These are phyloP conservation scores for Pentamera pediparva DNA, from an alignment of 53 echinoderm and acorn worm genomes.

Conservation along the genomic window DNA sequence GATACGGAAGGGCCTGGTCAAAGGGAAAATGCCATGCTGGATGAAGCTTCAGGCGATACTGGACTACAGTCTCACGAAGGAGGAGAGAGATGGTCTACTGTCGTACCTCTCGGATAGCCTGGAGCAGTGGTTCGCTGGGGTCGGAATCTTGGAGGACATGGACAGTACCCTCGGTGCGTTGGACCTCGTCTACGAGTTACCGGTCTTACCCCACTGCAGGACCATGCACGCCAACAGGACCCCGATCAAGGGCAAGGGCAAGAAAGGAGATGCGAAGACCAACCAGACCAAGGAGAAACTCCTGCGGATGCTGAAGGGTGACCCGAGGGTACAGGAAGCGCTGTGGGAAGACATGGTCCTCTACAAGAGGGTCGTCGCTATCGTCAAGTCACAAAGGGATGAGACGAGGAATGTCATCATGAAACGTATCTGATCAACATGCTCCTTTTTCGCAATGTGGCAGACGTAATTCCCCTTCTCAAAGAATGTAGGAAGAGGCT, in stretches of 20 bases:
- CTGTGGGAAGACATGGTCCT: background rate
- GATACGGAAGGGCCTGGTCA: constrained; percentile 16
- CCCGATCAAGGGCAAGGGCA: constrained; percentile 5
- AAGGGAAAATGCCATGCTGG: constrained; percentile 56
- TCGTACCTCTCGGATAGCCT: constrained; percentile 43
- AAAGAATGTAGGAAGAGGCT: no score
- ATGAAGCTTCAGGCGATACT: constrained; percentile 63
- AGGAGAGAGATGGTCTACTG: constrained; percentile 24
- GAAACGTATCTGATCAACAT: no score
- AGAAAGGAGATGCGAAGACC: background rate
- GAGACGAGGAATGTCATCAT: background rate
- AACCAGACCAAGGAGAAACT: constrained; percentile 1
- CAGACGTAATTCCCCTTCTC: no score
- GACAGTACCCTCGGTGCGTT: constrained; percentile 49
- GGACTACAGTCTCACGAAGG: constrained; percentile 22
- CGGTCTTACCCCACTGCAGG: constrained; percentile 35
- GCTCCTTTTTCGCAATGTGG: no score
- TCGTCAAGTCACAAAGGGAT: constrained; percentile 9
- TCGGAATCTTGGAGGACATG: constrained; percentile 58
- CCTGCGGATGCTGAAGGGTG: constrained; percentile 36
- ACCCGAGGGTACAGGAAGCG: constrained; percentile 37
- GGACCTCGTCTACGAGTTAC: constrained; percentile 43
- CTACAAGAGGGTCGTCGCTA: constrained; percentile 10
- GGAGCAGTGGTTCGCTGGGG: constrained; percentile 75
- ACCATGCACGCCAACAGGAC: constrained; percentile 25